A percentile compares a stretch with the other conserved stretches of the same genome.
Conservation (phyloP, 2,113 vertebrate genomes). For the Oenanthe melanoleuca region DNA sequence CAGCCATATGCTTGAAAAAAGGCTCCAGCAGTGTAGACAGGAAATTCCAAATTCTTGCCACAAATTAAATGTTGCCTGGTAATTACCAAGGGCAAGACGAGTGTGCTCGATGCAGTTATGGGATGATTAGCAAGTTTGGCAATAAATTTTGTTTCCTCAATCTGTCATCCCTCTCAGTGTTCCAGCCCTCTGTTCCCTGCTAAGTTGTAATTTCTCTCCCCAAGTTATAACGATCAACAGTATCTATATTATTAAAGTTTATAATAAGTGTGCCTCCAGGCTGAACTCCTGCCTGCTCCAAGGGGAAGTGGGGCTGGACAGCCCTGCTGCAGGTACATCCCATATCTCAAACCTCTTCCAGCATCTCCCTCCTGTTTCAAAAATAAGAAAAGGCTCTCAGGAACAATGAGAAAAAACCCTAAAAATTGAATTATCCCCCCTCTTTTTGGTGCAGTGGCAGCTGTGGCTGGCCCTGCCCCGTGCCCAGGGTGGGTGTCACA, state of each 20-base stretch:
- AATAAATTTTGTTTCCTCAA: neutral
- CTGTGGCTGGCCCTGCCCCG: fast-evolving
- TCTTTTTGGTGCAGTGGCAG: neutral
- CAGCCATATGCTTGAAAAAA: conserved; percentile 22
- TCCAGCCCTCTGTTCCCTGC: neutral
- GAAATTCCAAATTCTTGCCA: conserved; percentile 33
- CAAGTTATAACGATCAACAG: neutral
- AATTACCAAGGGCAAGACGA: neutral
- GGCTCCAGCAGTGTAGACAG: neutral
- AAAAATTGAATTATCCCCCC: fast-evolving
- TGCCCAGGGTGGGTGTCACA: neutral
- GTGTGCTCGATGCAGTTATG: neutral
- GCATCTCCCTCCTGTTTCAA: neutral
- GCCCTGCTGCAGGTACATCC: fast-evolving
- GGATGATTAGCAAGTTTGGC: conserved; percentile 40
- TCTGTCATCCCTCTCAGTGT: neutral
- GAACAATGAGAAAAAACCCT: neutral
- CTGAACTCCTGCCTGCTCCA: neutral
- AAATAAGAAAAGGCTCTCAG: neutral
- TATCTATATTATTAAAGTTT: neutral
- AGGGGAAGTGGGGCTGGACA: neutral
- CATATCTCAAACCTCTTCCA: fast-evolving
- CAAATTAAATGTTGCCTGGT: conserved; percentile 46
- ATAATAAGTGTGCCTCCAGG: neutral
- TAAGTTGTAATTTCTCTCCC: neutral